phyloP scores from a whole-genome alignment of 2,113 vertebrate genomes.

The Grammomys surdaster region DNA sequence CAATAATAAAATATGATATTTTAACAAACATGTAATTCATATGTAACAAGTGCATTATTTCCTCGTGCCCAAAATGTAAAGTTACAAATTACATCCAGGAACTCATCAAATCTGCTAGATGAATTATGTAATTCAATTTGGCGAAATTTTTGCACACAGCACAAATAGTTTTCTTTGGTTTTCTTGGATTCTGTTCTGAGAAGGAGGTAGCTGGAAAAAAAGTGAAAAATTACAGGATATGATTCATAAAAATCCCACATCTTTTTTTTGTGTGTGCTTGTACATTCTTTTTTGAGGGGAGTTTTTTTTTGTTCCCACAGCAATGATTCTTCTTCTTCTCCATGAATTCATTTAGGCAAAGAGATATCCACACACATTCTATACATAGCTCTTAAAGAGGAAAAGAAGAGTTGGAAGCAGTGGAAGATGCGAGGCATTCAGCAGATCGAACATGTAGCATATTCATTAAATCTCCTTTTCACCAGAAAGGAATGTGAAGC shows the following conservation, averaged over 20 bases:
- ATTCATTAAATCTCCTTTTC: slow-evolving; percentile 72
- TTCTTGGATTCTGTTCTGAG: slow-evolving; percentile 84
- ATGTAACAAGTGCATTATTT: slow-evolving; percentile 81
- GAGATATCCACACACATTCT: slow-evolving; percentile 29
- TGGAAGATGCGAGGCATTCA: slow-evolving; percentile 70
- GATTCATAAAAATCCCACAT: slow-evolving; percentile 89
- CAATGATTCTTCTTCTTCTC: slow-evolving; percentile 74
- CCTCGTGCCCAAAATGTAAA: slow-evolving; percentile 76
- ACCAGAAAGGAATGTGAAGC: slow-evolving; percentile 74
- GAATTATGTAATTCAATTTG: slow-evolving; percentile 83
- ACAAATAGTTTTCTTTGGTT: slow-evolving; percentile 83
- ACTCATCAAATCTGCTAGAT: slow-evolving; percentile 77
- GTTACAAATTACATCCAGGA: slow-evolving; percentile 76
- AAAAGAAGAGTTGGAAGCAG: slow-evolving; percentile 78
- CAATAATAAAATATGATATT: slow-evolving; percentile 61
- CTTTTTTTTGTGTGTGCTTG: slow-evolving; percentile 81
- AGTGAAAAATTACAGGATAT: slow-evolving; percentile 88
- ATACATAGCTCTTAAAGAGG: slow-evolving; percentile 15
- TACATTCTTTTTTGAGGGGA: slow-evolving; percentile 84
- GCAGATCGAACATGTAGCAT: slow-evolving; percentile 77
- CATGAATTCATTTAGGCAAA: slow-evolving; percentile 63
- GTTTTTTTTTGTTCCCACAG: slow-evolving; percentile 83
- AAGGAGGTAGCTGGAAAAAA: slow-evolving; percentile 81
- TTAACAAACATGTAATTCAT: slow-evolving; percentile 54
- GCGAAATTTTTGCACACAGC: slow-evolving; percentile 81